Evolutionary conservation across 2,113 vertebrate genomes (phyloP).

Genomic region (Brienomyrus brachyistius): DNA sequence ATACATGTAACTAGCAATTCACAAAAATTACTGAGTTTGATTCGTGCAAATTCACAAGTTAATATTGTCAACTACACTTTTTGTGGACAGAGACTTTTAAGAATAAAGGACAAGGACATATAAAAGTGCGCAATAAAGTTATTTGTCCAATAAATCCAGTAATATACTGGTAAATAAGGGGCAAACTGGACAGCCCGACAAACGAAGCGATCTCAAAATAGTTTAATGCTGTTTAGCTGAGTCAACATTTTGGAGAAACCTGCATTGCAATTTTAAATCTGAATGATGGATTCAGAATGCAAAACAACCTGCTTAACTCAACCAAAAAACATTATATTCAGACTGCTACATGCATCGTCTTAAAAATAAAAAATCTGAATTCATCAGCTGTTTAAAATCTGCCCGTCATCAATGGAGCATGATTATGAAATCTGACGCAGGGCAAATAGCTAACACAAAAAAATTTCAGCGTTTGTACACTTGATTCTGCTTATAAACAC

Average conservation of each 20-base stretch:
- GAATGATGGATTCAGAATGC: background rate
- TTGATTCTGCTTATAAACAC: background rate
- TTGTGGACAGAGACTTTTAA: background rate
- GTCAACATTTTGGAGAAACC: background rate
- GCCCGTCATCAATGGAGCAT: background rate
- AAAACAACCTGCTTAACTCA: background rate
- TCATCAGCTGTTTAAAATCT: background rate
- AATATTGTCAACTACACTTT: background rate
- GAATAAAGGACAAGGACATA: background rate
- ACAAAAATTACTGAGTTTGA: background rate
- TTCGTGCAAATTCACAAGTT: background rate
- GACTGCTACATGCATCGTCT: background rate
- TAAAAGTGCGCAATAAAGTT: background rate
- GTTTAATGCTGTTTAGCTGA: background rate
- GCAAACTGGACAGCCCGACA: background rate
- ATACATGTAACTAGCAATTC: background rate
- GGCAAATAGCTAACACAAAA: background rate
- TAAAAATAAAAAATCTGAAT: background rate
- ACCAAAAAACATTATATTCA: background rate
- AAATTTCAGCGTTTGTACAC: background rate
- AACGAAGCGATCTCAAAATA: background rate
- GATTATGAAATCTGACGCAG: background rate
- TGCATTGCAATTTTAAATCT: background rate
- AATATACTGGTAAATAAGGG: background rate
- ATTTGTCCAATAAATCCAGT: background rate